Evolutionary conservation across 2,888 invertebrate species (phyloP).

Genomic region (Eudasyphora cyanicolor): DNA sequence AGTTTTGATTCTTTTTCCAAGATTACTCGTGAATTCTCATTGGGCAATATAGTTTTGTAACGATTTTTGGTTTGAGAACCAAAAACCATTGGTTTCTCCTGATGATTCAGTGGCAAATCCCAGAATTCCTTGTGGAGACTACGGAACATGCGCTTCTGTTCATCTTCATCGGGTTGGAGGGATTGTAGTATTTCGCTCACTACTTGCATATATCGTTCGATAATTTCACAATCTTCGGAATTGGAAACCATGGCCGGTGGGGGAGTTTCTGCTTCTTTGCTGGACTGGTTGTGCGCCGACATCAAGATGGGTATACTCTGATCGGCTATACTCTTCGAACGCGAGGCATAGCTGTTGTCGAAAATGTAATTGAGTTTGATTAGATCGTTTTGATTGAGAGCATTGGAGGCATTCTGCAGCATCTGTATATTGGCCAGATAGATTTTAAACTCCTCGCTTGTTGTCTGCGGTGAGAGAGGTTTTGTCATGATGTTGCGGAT

Average conservation of each 20-base stretch:
- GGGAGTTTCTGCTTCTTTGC: slow-evolving; percentile 70
- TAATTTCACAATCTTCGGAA: slow-evolving; percentile 75
- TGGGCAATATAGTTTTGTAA: slow-evolving; percentile 93
- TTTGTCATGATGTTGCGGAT: slow-evolving; percentile 83
- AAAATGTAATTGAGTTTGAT: slow-evolving; percentile 83
- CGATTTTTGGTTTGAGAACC: slow-evolving; percentile 94
- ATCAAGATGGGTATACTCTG: slow-evolving; percentile 60
- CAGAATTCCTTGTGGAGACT: slow-evolving; percentile 94
- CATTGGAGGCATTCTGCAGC: slow-evolving; percentile 86
- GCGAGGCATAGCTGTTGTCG: slow-evolving; percentile 79
- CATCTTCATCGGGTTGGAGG: slow-evolving; percentile 82
- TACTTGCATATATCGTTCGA: slow-evolving; percentile 71
- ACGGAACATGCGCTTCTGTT: slow-evolving; percentile 83
- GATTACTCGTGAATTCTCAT: slow-evolving; percentile 91
- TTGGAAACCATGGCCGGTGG: slow-evolving; percentile 71
- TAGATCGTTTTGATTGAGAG: slow-evolving; percentile 83
- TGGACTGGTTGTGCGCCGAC: slow-evolving; percentile 48
- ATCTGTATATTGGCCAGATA: slow-evolving; percentile 88
- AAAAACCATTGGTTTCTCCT: slow-evolving; percentile 93
- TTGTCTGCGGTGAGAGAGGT: slow-evolving; percentile 84
- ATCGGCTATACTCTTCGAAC: slow-evolving; percentile 65
- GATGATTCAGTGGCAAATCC: slow-evolving; percentile 95
- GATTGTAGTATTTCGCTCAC: slow-evolving; percentile 69
- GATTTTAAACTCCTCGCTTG: slow-evolving; percentile 86
- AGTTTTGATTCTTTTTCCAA: slow-evolving; percentile 79